Base-by-base conservation (phyloP, 1,140 invertebrate species). In the Lepidostoma basale region DNA sequence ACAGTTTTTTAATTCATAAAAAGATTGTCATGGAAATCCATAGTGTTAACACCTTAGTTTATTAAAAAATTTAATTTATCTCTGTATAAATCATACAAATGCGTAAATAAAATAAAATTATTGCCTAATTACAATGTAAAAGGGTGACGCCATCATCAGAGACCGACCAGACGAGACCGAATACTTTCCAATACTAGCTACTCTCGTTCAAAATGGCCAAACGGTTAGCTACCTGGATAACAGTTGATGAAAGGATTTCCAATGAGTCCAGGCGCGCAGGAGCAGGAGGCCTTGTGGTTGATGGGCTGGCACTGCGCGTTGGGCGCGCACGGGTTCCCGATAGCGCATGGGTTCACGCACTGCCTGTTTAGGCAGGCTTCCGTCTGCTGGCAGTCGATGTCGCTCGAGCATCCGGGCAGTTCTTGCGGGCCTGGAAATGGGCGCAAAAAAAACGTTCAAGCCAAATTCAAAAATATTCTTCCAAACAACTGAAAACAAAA, bases 221-320 rank as follows among this genome's bases (percentile, higher is more conserved):
- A 4, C n/a, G 4, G 0, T 9, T 9, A 20, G 8, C 16, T 22
- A 89, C 89, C 86, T 79, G 86, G 85, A 69, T 88, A 88, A 75
- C 94, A 97, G 69, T 90, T 91, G 42, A 90, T 83, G 73, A 89
- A 90, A 14, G 93, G 91, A 86, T 96, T 88, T 52, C 94, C 95
- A 42, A 88, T 82, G 16, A 90, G 85, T 28, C 89, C 90, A 2
- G 85, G 76, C 22, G 92, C 87, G 77, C 95, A 97, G 30, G 83
- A 85, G 77, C 94, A 96, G 2, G 87, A 78, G 6, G 92, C 90
- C 68, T 87, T 87, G 77, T 96, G 93, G 45, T 90, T 87, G 18
- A 85, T 79, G 0, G 92, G 88, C 54, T 86, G 82, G 71, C 95
- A 97, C 67, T 92, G 86, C 1, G 94, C 93, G 26, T 90, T 90